Base-by-base conservation (phyloP, 2,888 invertebrate genomes). In the Oxytorus armatus region DNA sequence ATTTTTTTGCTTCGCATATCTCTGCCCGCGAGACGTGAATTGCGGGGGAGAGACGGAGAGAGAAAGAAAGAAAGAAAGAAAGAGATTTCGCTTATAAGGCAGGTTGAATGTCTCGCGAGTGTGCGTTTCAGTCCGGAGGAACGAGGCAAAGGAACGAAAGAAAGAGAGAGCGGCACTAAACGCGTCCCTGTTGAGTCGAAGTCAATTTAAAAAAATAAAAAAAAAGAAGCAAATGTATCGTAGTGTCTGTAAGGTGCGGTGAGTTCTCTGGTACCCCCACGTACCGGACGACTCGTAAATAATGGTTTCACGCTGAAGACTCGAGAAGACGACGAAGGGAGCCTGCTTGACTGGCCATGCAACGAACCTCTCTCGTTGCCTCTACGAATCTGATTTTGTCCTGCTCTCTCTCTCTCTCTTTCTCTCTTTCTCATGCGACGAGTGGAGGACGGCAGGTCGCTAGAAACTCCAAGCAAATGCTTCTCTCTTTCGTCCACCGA, bases 251-350 rank as follows among this genome's bases (percentile, higher is more conserved):
- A 36, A 70, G 33, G 14, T 44, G 29, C 39, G 16, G 55, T 42
- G 68, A 53, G 14, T 18, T 16, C 14, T 53, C 14, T 65, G 51
- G 21, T 59, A 57, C 73, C 75, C 23, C 29, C 79, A 79, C 74
- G 72, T 82, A 78, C 76, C 82, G 69, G 68, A 78, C 76, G 49
- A 76, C 78, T 77, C 80, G 81, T 83, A 82, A 83, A 82, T 81
- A 75, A 83, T 82, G 59, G 78, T 79, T 82, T 77, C 81, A 82
- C 82, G 77, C 74, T 55, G 74, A 47, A 16, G 69, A 70, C 65
- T 70, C 70, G 57, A 33, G 21, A 63, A 77, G 68, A 53, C 47
- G 47, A 69, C 70, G 74, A 66, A 74, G 66, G 74, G 65, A 74
- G 39, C 21, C 53, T 18, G 29, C 14, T 21, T 55, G 39, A 14